A percentile compares a stretch with the other conserved stretches of the same genome.
phyloP scores from a whole-genome alignment of 1,140 invertebrate genomes.

The Galleria mellonella region DNA sequence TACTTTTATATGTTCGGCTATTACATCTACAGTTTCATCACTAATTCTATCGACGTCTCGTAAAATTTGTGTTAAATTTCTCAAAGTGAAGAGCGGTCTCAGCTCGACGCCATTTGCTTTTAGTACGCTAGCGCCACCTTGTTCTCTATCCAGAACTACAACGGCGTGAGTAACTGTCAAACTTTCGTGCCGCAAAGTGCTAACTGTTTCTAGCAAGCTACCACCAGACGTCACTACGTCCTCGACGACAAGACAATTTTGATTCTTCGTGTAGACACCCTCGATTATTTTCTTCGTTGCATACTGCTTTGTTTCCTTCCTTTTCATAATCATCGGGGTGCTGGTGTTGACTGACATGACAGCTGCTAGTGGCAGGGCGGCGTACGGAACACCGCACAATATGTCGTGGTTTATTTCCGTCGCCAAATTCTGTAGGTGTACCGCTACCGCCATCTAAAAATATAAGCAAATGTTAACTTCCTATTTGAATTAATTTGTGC shows the following conservation, averaged over 20 bases:
- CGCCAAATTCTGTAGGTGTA: slow-evolving; percentile 37
- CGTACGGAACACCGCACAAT: slow-evolving; percentile 97
- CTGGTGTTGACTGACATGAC: slow-evolving; percentile 82
- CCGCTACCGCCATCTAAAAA: slow-evolving; percentile 43
- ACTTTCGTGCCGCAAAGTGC: slow-evolving; percentile 81
- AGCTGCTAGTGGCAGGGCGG: slow-evolving; percentile 94
- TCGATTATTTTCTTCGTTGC: slow-evolving; percentile 97
- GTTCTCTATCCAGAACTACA: slow-evolving; percentile 92
- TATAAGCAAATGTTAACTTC: not conserved
- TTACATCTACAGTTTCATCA: slow-evolving; percentile 75
- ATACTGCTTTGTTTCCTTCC: slow-evolving; percentile 94
- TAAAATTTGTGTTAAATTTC: slow-evolving; percentile 81
- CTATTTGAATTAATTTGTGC: not conserved
- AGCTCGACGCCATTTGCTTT: slow-evolving; percentile 82
- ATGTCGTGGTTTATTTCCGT: slow-evolving; percentile 72
- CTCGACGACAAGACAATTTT: slow-evolving; percentile 93
- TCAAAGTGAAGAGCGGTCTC: slow-evolving; percentile 81
- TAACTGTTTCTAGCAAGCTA: slow-evolving; percentile 92
- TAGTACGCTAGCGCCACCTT: slow-evolving; percentile 88
- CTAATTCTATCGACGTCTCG: slow-evolving; percentile 78
- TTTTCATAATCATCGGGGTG: slow-evolving; percentile 91
- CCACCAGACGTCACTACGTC: slow-evolving; percentile 97
- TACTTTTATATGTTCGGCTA: slow-evolving; percentile 78
- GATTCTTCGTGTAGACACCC: slow-evolving; percentile 85
- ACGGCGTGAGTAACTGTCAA: slow-evolving; percentile 86